These are phyloP conservation scores for Psix sp. DNA, from an alignment of 1,140 invertebrate genomes.

Conservation along the genomic window DNA sequence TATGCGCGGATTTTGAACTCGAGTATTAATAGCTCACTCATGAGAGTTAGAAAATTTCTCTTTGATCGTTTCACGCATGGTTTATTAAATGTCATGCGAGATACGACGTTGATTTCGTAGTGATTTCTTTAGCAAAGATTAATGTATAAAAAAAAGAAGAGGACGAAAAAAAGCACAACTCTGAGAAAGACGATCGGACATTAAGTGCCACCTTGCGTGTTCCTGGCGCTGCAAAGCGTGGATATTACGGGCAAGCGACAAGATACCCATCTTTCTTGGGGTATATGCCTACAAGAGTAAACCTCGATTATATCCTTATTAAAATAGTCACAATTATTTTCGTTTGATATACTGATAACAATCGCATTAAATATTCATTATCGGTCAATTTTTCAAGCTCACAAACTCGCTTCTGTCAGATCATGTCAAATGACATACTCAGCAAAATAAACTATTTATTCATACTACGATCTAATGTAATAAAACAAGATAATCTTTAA, in stretches of 20 bases:
- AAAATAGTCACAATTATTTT: conserved; percentile 53
- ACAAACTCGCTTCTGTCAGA: background rate
- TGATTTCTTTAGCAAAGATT: conserved; percentile 56
- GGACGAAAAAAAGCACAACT: conserved; percentile 47
- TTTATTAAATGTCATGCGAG: conserved; percentile 56
- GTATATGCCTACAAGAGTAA: conserved; percentile 38
- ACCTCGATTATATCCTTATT: conserved; percentile 53
- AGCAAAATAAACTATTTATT: no score
- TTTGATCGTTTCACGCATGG: conserved; percentile 56
- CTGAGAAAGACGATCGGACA: conserved; percentile 41
- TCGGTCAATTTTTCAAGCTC: conserved; percentile 7
- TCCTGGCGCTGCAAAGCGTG: conserved; percentile 45
- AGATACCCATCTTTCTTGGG: conserved; percentile 52
- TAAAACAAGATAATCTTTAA: no score
- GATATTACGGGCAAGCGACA: conserved; percentile 57
- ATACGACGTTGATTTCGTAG: conserved; percentile 53
- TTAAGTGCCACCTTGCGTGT: conserved; percentile 58
- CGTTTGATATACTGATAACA: conserved; percentile 23
- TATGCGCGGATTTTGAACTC: conserved; percentile 9
- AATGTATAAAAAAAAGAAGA: conserved; percentile 48
- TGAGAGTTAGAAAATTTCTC: conserved; percentile 47
- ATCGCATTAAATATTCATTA: conserved; percentile 33
- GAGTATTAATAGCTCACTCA: conserved; percentile 28
- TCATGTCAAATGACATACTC: no score
- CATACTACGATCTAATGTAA: no score